Conservation (phyloP, 2,113 vertebrate species). For the Delphinapterus leucas region DNA sequence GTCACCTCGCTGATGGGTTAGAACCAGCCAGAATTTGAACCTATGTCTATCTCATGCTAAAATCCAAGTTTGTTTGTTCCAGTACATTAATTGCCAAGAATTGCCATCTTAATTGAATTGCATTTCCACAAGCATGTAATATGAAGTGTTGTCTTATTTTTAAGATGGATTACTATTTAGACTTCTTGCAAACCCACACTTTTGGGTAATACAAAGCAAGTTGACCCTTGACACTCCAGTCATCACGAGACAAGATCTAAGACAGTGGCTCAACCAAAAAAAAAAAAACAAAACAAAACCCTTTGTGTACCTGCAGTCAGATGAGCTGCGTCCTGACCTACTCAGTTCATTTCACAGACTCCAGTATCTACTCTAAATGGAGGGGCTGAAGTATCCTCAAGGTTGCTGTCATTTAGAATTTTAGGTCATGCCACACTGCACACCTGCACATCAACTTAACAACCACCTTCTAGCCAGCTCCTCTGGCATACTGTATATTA, state of each 20-base stretch:
- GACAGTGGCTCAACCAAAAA: background rate
- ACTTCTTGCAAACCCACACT: background rate
- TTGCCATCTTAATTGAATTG: background rate
- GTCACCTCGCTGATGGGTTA: background rate
- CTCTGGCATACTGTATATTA: conserved; percentile 92
- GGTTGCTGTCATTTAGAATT: conserved; percentile 90
- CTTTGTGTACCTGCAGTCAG: conserved; percentile 71
- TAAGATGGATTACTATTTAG: background rate
- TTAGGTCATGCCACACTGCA: conserved; percentile 86
- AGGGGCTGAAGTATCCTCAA: conserved; percentile 85
- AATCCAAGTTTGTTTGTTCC: background rate
- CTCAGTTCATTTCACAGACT: conserved; percentile 87
- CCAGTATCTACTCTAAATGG: conserved; percentile 73
- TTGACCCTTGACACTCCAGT: background rate
- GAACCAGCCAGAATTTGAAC: background rate
- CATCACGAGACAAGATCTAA: background rate
- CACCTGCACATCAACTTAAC: conserved; percentile 88
- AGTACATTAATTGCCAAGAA: background rate
- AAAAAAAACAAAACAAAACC: background rate
- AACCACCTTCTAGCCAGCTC: conserved; percentile 85
- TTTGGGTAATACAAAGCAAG: background rate
- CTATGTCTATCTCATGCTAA: background rate
- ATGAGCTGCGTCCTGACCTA: conserved; percentile 84
- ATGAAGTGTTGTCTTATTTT: background rate
- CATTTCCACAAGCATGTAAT: background rate